Conservation (phyloP, 2,888 invertebrate genomes). For the Caenorhabditis parvicauda region DNA sequence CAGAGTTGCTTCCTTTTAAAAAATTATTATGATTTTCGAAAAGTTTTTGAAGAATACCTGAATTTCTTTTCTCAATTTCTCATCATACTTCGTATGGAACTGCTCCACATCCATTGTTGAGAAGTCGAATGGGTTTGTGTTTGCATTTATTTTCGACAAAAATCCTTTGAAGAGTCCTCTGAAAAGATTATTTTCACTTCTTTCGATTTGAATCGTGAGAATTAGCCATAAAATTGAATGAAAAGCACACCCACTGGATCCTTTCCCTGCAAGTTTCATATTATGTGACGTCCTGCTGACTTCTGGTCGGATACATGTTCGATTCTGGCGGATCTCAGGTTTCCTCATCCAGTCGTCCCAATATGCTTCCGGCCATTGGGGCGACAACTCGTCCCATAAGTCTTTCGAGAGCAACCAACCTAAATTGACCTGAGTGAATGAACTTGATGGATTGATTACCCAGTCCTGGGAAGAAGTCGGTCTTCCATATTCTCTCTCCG, state of each 20-base stretch:
- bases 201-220: background rate
- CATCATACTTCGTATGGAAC: constrained; percentile 3
- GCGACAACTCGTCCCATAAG: constrained; percentile 80
- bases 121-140: constrained; percentile 64
- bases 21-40: no score
- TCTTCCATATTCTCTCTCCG: constrained; percentile 79
- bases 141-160: constrained; percentile 46
- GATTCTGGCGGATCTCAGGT: constrained; percentile 78
- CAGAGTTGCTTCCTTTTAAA: no score
- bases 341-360: constrained; percentile 99
- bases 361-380: constrained; percentile 81
- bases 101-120: constrained; percentile 76
- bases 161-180: constrained; percentile 57
- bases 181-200: background rate
- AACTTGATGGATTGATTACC: constrained; percentile 26
- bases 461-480: constrained; percentile 90
- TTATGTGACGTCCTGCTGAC: constrained; percentile 78
- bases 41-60: no score
- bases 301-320: constrained; percentile 93
- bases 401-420: constrained; percentile 84
- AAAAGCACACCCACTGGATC: constrained; percentile 73
- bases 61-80: background rate
- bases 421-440: no score
- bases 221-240: background rate
- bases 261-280: constrained; percentile 82